Base-by-base conservation (phyloP, 2,113 vertebrate genomes). In the Sphyrna mokarran region DNA sequence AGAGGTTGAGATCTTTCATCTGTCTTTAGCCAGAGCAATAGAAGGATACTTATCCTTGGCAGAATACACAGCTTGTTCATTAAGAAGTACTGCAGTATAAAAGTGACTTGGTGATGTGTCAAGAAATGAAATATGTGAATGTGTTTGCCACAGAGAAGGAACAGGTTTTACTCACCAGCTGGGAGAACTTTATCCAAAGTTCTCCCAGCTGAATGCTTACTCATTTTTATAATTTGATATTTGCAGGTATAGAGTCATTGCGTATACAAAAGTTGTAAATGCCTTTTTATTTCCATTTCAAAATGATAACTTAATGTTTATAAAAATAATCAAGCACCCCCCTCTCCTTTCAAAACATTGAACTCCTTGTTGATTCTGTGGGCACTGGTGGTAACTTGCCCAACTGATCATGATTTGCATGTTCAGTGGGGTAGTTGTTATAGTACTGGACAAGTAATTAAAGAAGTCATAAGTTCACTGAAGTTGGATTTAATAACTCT, bases 1-100 rank as follows among this genome's bases (percentile, higher is more conserved):
- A 96, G 95, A 96, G 96, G 91, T 95, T 89, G 96, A 54, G 96
- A 95, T 96, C 95, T 96, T 96, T 96, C 96, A 96, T 96, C 96
- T 95, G 54, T 96, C 96, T 95, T 26, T 80, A 20, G 0, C 48
- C n/a, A 90, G 96, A 96, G 85, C 83, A 95, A 93, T 96, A 85
- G 96, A 96, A 90, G 61, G 87, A 40, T 7, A 93, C 54, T 68
- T 48, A 58, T 33, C 40, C 96, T 95, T 96, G 85, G 68, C 94
- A 68, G 89, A 95, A 85, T 37, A 26, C 23, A 80, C 94, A 69
- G 66, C 48, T 66, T 68, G 2, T 72, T 83, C 61, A 86, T 89
- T 37, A 95, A 48, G 87, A 76, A 68, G 6, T 0, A 0, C 94
- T 96, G 83, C 94, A 11, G 33, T 85, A 96, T 93, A 91, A 23